These are phyloP conservation scores for Polyodon spathula DNA, from an alignment of 2,113 vertebrate species.

Conservation along the genomic window DNA sequence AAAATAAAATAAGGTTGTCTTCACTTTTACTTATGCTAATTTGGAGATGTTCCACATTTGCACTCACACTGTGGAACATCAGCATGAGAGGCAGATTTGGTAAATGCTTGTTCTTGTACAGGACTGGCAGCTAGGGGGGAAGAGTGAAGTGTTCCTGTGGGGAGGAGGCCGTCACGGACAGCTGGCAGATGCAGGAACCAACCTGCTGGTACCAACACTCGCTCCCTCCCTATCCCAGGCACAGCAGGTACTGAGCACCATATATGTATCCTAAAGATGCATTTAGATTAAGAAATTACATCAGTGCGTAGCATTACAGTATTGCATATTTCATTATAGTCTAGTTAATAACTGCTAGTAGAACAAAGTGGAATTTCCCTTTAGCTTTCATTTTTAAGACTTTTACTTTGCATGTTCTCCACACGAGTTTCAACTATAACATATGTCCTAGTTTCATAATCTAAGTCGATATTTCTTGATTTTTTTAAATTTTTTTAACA, in stretches of 20 bases:
- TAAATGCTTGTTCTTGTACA: conserved; percentile 17
- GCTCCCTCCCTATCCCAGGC: conserved; percentile 57
- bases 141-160: conserved; percentile 64
- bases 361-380: no score
- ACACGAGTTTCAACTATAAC: no score
- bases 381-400: no score
- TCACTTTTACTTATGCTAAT: no score
- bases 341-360: no score
- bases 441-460: background rate
- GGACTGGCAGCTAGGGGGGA: conserved; percentile 70
- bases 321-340: background rate
- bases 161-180: conserved; percentile 65
- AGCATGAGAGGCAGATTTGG: background rate
- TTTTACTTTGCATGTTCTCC: no score
- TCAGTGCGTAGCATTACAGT: background rate
- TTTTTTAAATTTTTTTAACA: background rate
- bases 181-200: conserved; percentile 56
- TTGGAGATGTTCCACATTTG: no score
- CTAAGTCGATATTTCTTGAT: background rate
- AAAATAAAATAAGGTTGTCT: no score
- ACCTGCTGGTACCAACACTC: conserved; percentile 51
- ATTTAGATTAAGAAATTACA: background rate
- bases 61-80: no score
- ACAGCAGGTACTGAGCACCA: conserved; percentile 51
- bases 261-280: no score